Evolutionary conservation across 2,113 vertebrate genomes (phyloP).

Genomic region (Cacatua alba): DNA sequence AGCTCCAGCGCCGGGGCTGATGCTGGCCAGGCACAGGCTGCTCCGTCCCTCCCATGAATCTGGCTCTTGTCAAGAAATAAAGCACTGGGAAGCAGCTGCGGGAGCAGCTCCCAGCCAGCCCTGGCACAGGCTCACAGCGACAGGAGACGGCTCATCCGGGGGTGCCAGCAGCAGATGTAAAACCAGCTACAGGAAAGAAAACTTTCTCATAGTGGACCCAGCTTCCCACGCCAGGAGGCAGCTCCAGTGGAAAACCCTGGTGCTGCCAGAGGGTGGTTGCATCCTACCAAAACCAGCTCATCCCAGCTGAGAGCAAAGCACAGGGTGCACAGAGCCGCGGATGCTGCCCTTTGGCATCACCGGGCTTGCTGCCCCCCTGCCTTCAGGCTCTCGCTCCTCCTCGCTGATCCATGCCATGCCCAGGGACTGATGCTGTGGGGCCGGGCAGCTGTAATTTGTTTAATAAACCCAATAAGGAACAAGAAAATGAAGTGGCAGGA

Average conservation of each 20-base stretch:
- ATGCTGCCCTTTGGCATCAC: accelerated
- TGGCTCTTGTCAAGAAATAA: not conserved
- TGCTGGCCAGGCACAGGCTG: not conserved
- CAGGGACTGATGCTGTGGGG: not conserved
- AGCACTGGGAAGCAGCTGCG: not conserved
- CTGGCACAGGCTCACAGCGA: not conserved
- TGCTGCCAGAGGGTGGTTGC: not conserved
- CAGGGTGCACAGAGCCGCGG: accelerated
- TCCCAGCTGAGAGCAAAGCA: not conserved
- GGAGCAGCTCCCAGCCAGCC: not conserved
- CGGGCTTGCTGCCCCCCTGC: accelerated
- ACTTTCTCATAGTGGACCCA: not conserved
- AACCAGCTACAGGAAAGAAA: not conserved
- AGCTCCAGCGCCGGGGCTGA: not conserved
- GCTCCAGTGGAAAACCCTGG: not conserved
- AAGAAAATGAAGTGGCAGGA: slow-evolving; percentile 67
- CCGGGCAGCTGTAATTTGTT: slow-evolving; percentile 32
- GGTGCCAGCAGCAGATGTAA: not conserved
- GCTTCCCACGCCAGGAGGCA: accelerated
- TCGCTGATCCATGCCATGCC: accelerated
- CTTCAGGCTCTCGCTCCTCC: not conserved
- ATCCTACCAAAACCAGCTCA: not conserved
- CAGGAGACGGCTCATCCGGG: not conserved
- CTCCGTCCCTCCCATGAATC: not conserved
- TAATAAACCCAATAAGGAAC: slow-evolving; percentile 58